phyloP scores from a whole-genome alignment of 2,797 vertebrate genomes.

The Enoplosus armatus region DNA sequence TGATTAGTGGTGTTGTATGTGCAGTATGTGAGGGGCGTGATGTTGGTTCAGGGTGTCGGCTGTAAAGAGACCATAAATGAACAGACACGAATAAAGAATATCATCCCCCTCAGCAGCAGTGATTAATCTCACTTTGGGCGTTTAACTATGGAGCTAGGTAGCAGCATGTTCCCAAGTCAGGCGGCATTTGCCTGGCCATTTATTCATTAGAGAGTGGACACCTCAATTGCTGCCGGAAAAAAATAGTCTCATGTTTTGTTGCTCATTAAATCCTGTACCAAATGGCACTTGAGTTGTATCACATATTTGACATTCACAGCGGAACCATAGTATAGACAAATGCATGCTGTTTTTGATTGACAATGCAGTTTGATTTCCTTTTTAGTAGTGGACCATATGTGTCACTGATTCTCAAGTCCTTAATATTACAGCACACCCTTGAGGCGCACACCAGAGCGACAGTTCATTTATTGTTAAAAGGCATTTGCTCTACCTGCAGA shows the following conservation, averaged over 20 bases:
- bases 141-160: conserved; percentile 60
- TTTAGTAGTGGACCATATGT: conserved; percentile 6
- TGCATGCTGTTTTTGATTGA: conserved; percentile 37
- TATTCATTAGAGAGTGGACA: conserved; percentile 71
- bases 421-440: background rate
- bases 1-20: conserved; percentile 44
- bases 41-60: conserved; percentile 40
- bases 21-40: conserved; percentile 50
- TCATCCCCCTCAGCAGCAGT: conserved; percentile 64
- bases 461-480: conserved; percentile 31
- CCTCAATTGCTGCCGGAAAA: conserved; percentile 41
- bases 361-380: conserved; percentile 9
- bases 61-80: conserved; percentile 71
- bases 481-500: conserved; percentile 31
- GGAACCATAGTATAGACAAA: conserved; percentile 22
- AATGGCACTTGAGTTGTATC: conserved; percentile 45
- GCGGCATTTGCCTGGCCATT: conserved; percentile 76
- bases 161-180: conserved; percentile 71
- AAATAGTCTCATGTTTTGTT: conserved; percentile 34
- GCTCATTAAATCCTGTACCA: conserved; percentile 50
- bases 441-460: conserved; percentile 7
- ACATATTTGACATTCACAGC: conserved; percentile 23
- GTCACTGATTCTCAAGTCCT: conserved; percentile 18
- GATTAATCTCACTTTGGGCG: conserved; percentile 83
- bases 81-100: conserved; percentile 79